Base-by-base conservation (phyloP, 2,113 vertebrate species). In the Antennarius striatus region DNA sequence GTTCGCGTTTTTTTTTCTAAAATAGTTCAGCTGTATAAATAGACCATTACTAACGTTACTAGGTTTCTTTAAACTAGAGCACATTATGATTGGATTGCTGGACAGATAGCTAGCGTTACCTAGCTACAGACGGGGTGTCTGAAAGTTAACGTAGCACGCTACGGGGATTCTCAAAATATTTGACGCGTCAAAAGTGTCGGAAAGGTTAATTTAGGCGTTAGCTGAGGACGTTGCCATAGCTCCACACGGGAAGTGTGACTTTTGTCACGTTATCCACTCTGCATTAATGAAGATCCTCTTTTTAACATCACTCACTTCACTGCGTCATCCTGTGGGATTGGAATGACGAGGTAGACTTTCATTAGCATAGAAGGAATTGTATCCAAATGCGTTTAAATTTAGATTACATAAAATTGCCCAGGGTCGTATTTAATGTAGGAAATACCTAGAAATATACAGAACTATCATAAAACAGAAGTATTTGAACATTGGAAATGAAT, bases 31-130 rank as follows among this genome's bases (percentile, higher is more conserved):
- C 8, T 10, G 3, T 30, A 3, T 17, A 28, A 6, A 57, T 56
- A 17, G 12, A 0, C 22, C 36, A 45, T 13, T 45, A 12, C 7
- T 46, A 10, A 7, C 28, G 56, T 36, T 30, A 11, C 51, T 47
- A 56, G 40, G 42, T 51, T 52, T 16, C 10, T 58, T 11, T 28
- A 8, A 45, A 14, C 11, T 12, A 11, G 36, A 51, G 22, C 71
- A 64, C 58, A 55, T 70, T 58, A n/a, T 58, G 54, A 30, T 57
- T 66, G 39, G 40, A 9, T 71, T 14, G 62, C 15, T 43, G 46
- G 28, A 56, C 52, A 56, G 69, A 78, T 66, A 69, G 81, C 69
- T 85, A 83, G 72, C 70, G 61, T 59, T 29, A 57, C 69, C 40
- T 67, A 71, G 81, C 80, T 71, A 12, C 68, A 47, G 29, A 22